Evolutionary conservation across 2,113 vertebrate genomes (phyloP).

Genomic region (sheep (Ovis aries)): DNA sequence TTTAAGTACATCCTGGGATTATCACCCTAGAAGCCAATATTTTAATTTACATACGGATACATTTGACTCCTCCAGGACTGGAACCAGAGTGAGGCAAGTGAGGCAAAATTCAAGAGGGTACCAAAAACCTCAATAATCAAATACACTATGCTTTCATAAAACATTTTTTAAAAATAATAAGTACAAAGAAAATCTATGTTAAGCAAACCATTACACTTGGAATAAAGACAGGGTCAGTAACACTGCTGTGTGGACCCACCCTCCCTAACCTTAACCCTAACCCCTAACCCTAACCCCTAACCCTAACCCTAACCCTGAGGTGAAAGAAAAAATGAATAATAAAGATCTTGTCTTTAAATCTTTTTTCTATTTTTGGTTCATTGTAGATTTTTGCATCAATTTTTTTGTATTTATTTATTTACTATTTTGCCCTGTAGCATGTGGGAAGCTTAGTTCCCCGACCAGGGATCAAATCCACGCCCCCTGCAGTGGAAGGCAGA

Average conservation of each 20-base stretch:
- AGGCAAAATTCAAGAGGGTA: not conserved
- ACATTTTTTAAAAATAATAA: not conserved
- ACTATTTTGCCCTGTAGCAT: not conserved
- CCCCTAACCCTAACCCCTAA: no score
- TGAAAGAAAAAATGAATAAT: not conserved
- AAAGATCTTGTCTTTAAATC: not conserved
- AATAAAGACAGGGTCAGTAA: not conserved
- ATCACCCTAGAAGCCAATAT: not conserved
- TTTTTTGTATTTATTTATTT: not conserved
- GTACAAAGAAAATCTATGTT: not conserved
- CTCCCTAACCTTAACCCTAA: not conserved
- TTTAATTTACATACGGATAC: not conserved
- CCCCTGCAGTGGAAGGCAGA: not conserved
- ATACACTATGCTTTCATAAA: not conserved
- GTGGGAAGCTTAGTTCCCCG: not conserved
- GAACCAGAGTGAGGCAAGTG: not conserved
- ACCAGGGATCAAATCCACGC: not conserved
- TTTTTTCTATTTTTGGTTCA: not conserved
- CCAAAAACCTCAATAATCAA: not conserved
- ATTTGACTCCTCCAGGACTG: not conserved
- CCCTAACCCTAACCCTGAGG: no score
- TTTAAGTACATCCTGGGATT: not conserved
- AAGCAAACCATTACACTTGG: not conserved
- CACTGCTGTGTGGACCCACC: rapidly evolving
- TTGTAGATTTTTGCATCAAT: not conserved